These are phyloP conservation scores for Chironomus riparius DNA, from an alignment of 2,888 invertebrate species.

Conservation along the genomic window DNA sequence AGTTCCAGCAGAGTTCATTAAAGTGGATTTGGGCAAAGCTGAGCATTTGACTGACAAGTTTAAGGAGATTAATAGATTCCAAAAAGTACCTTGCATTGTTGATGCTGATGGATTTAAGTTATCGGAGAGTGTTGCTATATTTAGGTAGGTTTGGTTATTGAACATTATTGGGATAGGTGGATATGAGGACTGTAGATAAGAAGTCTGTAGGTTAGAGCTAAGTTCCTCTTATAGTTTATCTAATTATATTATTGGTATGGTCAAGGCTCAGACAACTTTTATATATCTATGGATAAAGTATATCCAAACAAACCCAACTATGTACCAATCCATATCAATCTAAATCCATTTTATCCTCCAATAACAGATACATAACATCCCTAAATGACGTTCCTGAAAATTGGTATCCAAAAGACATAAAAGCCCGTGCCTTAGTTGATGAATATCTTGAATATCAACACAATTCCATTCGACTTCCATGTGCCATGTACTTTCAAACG, in stretches of 20 bases:
- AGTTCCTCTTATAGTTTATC: too few relatives aligned
- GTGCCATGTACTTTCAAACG: conserved; percentile 49
- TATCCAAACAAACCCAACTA: too few relatives aligned
- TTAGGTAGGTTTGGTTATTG: conserved; percentile 37
- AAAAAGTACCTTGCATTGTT: conserved; percentile 57
- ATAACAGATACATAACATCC: too few relatives aligned
- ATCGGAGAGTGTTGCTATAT: conserved; percentile 59
- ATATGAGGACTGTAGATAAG: too few relatives aligned
- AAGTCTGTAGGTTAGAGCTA: too few relatives aligned
- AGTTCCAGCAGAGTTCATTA: conserved; percentile 49
- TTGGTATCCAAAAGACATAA: conserved; percentile 55
- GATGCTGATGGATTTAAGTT: conserved; percentile 54
- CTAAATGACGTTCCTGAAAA: conserved; percentile 40
- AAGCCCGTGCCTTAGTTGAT: conserved; percentile 52
- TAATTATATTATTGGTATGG: too few relatives aligned
- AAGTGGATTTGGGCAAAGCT: conserved; percentile 48
- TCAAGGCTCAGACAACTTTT: too few relatives aligned
- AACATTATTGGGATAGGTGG: too few relatives aligned
- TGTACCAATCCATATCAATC: too few relatives aligned
- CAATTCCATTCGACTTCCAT: conserved; percentile 48
- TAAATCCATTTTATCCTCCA: too few relatives aligned
- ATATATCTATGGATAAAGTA: too few relatives aligned
- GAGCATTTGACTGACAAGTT: conserved; percentile 55
- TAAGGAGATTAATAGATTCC: conserved; percentile 49
- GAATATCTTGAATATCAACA: conserved; percentile 68